phyloP scores from a whole-genome alignment of 2,888 invertebrate genomes.

The Microchrysa polita region DNA sequence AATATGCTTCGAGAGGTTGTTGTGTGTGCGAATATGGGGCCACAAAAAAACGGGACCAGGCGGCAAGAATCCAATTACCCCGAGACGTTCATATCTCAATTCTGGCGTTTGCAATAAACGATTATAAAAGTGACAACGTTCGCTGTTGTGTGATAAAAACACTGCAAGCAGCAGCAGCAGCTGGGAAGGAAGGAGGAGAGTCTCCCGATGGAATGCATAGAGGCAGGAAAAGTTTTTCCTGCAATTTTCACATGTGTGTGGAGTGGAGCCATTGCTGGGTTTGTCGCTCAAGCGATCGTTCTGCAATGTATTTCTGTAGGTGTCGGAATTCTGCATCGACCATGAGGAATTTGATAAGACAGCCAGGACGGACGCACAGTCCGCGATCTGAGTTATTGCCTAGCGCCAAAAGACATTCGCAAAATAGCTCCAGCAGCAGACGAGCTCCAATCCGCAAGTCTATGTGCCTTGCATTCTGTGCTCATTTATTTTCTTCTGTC shows the following conservation, averaged over 20 bases:
- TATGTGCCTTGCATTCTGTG: background rate
- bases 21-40: too few relatives aligned
- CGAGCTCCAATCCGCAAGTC: constrained; percentile 2
- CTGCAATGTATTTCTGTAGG: constrained; percentile 8
- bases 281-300: background rate
- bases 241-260: too few relatives aligned
- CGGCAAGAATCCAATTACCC: background rate
- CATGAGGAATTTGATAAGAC: constrained; percentile 25
- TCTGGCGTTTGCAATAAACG: background rate
- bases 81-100: too few relatives aligned
- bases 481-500: background rate
- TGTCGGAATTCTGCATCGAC: constrained; percentile 20
- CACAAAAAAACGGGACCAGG: too few relatives aligned
- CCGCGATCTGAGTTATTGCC: background rate
- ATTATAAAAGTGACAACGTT: background rate
- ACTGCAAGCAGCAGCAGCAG: too few relatives aligned
- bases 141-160: background rate
- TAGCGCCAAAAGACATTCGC: background rate
- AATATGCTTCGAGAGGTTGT: background rate
- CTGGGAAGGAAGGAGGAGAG: too few relatives aligned
- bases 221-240: too few relatives aligned
- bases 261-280: background rate
- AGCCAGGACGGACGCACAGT: background rate
- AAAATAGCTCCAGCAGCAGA: constrained; percentile 23
- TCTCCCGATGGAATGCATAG: too few relatives aligned